Percentiles rank a stretch among this genome's conserved stretches.
Conservation (phyloP, 30 jellyfish, hydroid and myxozoan genomes). For the Clytia hemisphaerica region DNA sequence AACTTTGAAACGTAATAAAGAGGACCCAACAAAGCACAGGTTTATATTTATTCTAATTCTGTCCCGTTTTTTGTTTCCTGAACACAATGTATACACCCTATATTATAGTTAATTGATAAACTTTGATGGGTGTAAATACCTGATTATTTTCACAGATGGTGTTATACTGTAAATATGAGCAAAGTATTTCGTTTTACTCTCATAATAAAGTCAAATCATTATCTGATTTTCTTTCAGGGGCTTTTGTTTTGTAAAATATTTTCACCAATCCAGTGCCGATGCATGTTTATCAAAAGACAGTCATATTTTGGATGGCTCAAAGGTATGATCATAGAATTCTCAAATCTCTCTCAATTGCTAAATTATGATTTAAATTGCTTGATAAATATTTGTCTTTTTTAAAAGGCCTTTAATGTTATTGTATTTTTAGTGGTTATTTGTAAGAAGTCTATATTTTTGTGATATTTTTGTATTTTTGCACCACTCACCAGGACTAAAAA, state of each 20-base stretch:
- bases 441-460: neutral
- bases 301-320: conserved; percentile 85
- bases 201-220: no score
- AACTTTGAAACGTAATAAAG: conserved; percentile 43
- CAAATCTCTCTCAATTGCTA: no score
- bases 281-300: conserved; percentile 50
- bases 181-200: no score
- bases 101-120: no score
- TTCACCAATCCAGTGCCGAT: conserved; percentile 57
- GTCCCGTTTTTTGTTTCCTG: neutral
- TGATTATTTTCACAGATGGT: no score
- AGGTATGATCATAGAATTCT: no score
- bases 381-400: no score
- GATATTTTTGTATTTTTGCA: neutral
- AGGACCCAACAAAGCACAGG: conserved; percentile 27
- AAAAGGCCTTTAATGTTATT: neutral
- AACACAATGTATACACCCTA: no score
- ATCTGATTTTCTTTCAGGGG: conserved; percentile 46
- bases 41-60: neutral
- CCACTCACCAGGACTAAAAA: no score
- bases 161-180: no score
- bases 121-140: no score
- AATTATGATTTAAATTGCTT: no score
- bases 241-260: conserved; percentile 68
- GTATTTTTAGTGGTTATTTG: neutral